Evolutionary conservation across 2,888 invertebrate genomes (phyloP).

Genomic region (Ferdinandea cuprea): DNA sequence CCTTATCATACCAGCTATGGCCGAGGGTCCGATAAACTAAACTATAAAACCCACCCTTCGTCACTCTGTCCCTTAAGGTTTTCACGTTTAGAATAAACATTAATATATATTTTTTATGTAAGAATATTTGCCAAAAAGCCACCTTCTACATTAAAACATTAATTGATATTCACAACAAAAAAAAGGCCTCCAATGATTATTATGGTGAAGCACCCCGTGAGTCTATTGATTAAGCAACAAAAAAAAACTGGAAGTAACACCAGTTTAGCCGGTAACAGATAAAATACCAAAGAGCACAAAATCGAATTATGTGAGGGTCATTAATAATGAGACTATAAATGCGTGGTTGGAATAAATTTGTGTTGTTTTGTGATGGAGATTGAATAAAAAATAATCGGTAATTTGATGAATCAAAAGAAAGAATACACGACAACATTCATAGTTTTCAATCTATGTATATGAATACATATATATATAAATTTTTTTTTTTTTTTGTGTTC

Average conservation of each 20-base stretch:
- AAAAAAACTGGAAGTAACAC: slow-evolving; percentile 59
- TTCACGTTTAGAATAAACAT: not conserved
- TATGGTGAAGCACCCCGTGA: slow-evolving; percentile 11
- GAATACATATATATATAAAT: too few relatives aligned
- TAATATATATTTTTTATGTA: not conserved
- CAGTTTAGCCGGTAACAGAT: slow-evolving; percentile 54
- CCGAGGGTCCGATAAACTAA: too few relatives aligned
- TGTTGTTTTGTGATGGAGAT: slow-evolving; percentile 10
- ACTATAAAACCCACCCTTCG: too few relatives aligned
- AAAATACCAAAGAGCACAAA: slow-evolving; percentile 53
- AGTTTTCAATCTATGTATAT: slow-evolving; percentile 6
- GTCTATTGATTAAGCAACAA: slow-evolving; percentile 28
- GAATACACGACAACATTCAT: not conserved
- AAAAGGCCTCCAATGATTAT: not conserved
- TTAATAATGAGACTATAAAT: slow-evolving; percentile 58
- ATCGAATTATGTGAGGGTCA: slow-evolving; percentile 58
- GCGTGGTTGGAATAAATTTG: slow-evolving; percentile 61
- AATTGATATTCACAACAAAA: slow-evolving; percentile 5
- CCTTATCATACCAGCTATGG: too few relatives aligned
- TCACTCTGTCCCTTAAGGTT: not conserved
- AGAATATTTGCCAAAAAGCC: slow-evolving; percentile 12
- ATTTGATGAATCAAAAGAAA: slow-evolving; percentile 28
- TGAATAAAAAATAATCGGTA: slow-evolving; percentile 9
- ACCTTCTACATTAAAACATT: slow-evolving; percentile 18
- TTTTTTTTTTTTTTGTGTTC: not conserved